Evolutionary conservation across 2,797 vertebrate species (phyloP), one percentile per base, ranked within the genome.

Genomic region (Thaleichthys pacificus): DNA sequence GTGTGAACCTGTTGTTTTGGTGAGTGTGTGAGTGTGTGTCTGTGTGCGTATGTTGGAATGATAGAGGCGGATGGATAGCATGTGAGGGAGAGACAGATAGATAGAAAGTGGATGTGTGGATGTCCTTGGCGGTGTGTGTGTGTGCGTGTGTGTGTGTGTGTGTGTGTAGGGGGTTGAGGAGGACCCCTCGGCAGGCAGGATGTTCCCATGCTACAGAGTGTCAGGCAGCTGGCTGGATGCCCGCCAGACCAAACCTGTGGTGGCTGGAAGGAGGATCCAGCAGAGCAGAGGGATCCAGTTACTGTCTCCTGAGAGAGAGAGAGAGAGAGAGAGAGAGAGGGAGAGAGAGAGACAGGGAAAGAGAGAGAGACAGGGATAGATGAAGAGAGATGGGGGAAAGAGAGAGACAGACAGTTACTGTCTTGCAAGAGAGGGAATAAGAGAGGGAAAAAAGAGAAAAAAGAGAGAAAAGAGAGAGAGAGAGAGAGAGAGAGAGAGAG

Each of bases 121-220:
- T 60, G 51, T 54, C 38, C 54, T 58, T 63, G 57, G 38, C 38
- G 56, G 66, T 62, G 61, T 77, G 69, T 58, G 30, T 66, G 69
- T 64, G 73, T 70, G 73, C 74, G 63, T 77, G 70, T 66, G 63
- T 66, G 30, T 72, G 62, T 66, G 51, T 70, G 61, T 60, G 61
- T 57, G 47, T 62, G 51, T 70, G 1, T 3, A 1, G 49, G 42
- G 69, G 68, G 61, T 77, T 56, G 6, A 62, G 72, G 26, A 69
- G 56, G 72, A 61, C 72, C 76, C 72, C 71, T 84, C 83, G 84
- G 80, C 69, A 89, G 91, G 91, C 92, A 93, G 93, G 93, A 94
- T 93, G 93, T 94, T 95, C 93, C 91, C 93, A 93, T 93, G 93
- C 92, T 92, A 89, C 85, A 91, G 82, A 91, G 90, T 89, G 90